Conservation (phyloP, 1,140 invertebrate genomes). For the Apis florea region DNA sequence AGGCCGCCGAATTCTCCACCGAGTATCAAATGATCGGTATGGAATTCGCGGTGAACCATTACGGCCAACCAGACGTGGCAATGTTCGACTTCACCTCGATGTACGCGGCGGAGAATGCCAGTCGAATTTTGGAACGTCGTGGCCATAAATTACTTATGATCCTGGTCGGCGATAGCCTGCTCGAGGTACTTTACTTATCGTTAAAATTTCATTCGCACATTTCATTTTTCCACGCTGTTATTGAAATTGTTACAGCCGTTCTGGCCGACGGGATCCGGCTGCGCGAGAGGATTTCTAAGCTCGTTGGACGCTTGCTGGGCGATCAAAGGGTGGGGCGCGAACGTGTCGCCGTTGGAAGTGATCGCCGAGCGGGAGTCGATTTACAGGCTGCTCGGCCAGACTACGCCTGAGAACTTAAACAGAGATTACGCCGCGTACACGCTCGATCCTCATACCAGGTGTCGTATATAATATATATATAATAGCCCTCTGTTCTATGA, state of each 20-base stretch:
- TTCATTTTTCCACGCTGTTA: not conserved
- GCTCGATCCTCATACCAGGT: constrained; percentile 92
- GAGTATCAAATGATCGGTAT: constrained; percentile 93
- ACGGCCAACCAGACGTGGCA: constrained; percentile 98
- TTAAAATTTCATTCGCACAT: not conserved
- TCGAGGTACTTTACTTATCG: constrained; percentile 86
- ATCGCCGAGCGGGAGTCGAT: constrained; percentile 97
- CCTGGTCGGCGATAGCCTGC: constrained; percentile 96
- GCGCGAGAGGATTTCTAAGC: constrained; percentile 97
- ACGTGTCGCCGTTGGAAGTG: constrained; percentile 87
- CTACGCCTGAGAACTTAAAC: constrained; percentile 96
- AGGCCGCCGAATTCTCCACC: constrained; percentile 98
- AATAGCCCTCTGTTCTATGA: too few relatives aligned
- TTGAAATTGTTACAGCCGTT: constrained; percentile 87
- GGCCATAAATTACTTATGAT: constrained; percentile 91
- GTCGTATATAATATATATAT: constrained; percentile 10
- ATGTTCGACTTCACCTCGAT: constrained; percentile 99
- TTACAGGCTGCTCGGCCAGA: constrained; percentile 94
- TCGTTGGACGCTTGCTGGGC: constrained; percentile 98
- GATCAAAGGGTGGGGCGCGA: constrained; percentile 90
- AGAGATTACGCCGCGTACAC: constrained; percentile 94
- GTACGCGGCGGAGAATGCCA: constrained; percentile 98
- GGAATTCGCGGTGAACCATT: constrained; percentile 99
- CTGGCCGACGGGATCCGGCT: constrained; percentile 99
- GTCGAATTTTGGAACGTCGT: constrained; percentile 88